Conservation (phyloP, 2,888 invertebrate genomes). For the Caenorhabditis macrosperma region DNA sequence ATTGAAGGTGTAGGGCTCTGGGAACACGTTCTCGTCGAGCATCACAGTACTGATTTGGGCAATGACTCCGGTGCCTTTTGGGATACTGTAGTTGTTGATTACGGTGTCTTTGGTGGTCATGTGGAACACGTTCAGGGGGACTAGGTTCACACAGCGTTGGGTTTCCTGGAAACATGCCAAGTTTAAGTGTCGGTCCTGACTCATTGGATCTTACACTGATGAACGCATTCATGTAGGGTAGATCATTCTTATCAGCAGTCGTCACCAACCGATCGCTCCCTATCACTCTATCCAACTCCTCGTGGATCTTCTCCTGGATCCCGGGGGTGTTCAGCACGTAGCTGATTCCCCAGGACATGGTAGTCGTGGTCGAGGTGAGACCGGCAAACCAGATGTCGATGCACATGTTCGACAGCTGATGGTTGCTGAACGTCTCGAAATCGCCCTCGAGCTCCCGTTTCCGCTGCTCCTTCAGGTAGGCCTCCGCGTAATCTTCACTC, state of each 20-base stretch:
- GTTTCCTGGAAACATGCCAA: constrained; percentile 14
- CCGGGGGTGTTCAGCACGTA: constrained; percentile 47
- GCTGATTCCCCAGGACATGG: constrained; percentile 41
- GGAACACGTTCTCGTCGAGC: constrained; percentile 57
- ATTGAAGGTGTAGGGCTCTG: constrained; percentile 41
- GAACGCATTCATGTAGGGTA: constrained; percentile 63
- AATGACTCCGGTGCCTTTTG: constrained; percentile 49
- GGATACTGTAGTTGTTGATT: constrained; percentile 21
- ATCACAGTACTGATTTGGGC: constrained; percentile 56
- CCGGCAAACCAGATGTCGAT: constrained; percentile 56
- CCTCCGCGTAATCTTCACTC: constrained; percentile 55
- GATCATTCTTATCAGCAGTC: constrained; percentile 62
- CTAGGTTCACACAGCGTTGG: constrained; percentile 52
- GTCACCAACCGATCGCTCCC: constrained; percentile 62
- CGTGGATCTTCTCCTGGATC: constrained; percentile 64
- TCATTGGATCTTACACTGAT: constrained; percentile 57
- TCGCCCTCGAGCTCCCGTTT: constrained; percentile 48
- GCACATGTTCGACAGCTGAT: constrained; percentile 41
- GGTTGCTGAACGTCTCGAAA: constrained; percentile 38
- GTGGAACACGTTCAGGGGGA: constrained; percentile 53
- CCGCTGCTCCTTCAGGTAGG: constrained; percentile 61
- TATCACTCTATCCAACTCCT: constrained; percentile 65
- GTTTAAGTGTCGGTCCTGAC: too few species aligned
- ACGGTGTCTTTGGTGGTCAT: constrained; percentile 39
- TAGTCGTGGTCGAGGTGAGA: constrained; percentile 24